A percentile compares a stretch with the other conserved stretches of the same genome.
These are phyloP conservation scores for Sarcoramphus papa DNA, from an alignment of 2,797 vertebrate species.

Conservation along the genomic window DNA sequence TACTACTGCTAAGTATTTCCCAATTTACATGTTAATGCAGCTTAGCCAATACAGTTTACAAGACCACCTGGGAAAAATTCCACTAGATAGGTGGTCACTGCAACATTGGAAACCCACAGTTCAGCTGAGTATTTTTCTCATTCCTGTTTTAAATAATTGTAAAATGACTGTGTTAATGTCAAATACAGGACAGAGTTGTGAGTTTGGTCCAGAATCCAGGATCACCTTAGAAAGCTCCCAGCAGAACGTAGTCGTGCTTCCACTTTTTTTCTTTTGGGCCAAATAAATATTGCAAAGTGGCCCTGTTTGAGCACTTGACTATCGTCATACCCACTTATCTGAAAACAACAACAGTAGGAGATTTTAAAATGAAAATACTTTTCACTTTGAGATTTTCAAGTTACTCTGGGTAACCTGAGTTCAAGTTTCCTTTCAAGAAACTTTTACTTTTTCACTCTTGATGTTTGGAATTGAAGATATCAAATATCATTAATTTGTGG, in stretches of 20 bases:
- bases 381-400: background rate
- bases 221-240: background rate
- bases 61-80: background rate
- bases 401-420: background rate
- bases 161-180: background rate
- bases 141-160: background rate
- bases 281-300: background rate
- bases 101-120: background rate
- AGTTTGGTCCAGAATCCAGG: background rate
- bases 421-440: background rate
- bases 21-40: background rate
- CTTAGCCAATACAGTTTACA: background rate
- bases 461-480: background rate
- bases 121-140: background rate
- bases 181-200: background rate
- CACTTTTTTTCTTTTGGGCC: background rate
- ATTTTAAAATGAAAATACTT: background rate
- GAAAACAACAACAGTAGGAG: fast-evolving
- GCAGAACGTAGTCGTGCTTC: background rate
- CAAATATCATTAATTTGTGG: background rate
- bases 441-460: background rate
- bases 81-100: background rate
- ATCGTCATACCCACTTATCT: background rate
- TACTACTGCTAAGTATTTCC: background rate
- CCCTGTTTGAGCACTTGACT: background rate